Base-by-base conservation (phyloP, 1,140 invertebrate genomes). In the Drosophila erecta region DNA sequence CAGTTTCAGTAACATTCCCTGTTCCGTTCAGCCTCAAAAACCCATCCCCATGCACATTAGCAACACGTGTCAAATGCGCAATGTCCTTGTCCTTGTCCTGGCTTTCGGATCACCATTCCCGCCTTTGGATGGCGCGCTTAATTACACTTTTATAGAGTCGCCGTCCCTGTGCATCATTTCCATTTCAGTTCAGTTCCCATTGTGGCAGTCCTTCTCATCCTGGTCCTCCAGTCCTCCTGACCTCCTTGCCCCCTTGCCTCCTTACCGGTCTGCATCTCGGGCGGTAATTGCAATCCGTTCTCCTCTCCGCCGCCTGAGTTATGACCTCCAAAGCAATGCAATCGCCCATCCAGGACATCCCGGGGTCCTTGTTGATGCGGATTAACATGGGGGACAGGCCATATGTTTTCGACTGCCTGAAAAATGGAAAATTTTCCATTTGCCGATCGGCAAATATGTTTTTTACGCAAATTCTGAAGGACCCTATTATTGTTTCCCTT, bases 121-220 rank as follows among this genome's bases (percentile, higher is more conserved):
- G 50, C 59, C 59, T 75, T 75, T 33, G 55, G 54, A 40, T 53
- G 79, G 40, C 49, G 59, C 74, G 62, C 83, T 86, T 86, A 86
- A 86, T 86, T 86, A 86, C 84, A 87, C 75, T 86, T 86, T 86
- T 79, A 86, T 89, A 66, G 79, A 86, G 83, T 83, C 83, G 61
- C 51, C 12, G 50, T 20, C 40, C 51, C 53, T 64, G 10, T 11
- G 40, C 58, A 44, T 47, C 50, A 43, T 73, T 74, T 50, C 20
- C 41, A 50, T 76, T 49, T 38, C 38, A 59, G 38, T 64, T 49
- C 30, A 51, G 43, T 64, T 49, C 17, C 33, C 71, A 57, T 67
- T 53, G 64, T 47, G 30, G 56, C 43, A 37, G 17, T 53, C 44
- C 51, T 22, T 15, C 15, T 27, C 37, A 5, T 38, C 24, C 40